Conservation (phyloP, 2,113 vertebrate species). For the Pachypanchax playfairii region DNA sequence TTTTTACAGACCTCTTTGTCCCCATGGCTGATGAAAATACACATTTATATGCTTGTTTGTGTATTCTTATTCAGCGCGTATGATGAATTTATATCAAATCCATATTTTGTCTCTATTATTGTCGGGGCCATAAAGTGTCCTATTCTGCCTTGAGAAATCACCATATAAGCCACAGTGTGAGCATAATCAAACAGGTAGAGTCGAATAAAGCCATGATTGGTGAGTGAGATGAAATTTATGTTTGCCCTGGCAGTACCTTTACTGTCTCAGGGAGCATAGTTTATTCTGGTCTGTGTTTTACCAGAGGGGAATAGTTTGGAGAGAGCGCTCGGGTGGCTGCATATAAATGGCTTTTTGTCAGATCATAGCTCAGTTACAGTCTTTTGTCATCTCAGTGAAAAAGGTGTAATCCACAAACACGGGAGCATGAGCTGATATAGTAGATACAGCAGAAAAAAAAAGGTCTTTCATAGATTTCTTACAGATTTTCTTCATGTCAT, state of each 20-base stretch:
- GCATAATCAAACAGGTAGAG: conserved; percentile 66
- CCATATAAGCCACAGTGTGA: conserved; percentile 47
- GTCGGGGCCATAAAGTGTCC: conserved; percentile 50
- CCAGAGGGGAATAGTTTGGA: conserved; percentile 46
- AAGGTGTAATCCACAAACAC: conserved; percentile 8
- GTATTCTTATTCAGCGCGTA: conserved; percentile 42
- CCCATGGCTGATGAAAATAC: conserved; percentile 60
- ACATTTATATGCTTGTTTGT: conserved; percentile 71
- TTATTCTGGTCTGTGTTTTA: conserved; percentile 34
- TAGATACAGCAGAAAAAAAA: too few relatives aligned
- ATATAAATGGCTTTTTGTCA: conserved; percentile 70
- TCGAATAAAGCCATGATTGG: conserved; percentile 65
- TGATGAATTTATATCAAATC: conserved; percentile 68
- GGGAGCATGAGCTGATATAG: neutral
- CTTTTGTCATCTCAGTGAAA: conserved; percentile 31
- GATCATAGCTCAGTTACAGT: conserved; percentile 26
- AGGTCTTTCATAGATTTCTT: too few relatives aligned
- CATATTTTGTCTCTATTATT: conserved; percentile 70
- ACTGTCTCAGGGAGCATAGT: conserved; percentile 31
- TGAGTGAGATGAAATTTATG: conserved; percentile 64
- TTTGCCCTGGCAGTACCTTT: conserved; percentile 66
- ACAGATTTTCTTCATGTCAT: too few relatives aligned
- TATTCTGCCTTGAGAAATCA: conserved; percentile 50
- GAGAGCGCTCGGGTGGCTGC: conserved; percentile 39
- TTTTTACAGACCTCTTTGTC: conserved; percentile 69